phyloP scores from a whole-genome alignment of 1,140 invertebrate species.

The Neodiprion lecontei region DNA sequence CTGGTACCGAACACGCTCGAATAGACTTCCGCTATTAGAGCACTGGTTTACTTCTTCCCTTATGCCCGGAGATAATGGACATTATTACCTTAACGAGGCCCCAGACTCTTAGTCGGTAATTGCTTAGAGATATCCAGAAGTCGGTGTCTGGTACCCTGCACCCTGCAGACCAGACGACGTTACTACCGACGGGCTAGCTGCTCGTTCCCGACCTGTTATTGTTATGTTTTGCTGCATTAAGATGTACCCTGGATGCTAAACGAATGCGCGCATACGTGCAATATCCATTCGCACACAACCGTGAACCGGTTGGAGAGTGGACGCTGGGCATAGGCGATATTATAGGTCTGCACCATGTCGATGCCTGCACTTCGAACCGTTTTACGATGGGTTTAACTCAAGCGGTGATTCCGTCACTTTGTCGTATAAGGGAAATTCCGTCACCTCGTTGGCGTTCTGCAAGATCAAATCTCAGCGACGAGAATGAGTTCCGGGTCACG shows the following conservation, averaged over 20 bases:
- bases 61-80: conserved; percentile 55
- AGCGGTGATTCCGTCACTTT: too few relatives aligned
- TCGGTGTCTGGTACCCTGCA: conserved; percentile 33
- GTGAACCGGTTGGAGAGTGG: too few relatives aligned
- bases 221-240: conserved; percentile 60
- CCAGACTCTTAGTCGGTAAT: conserved; percentile 58
- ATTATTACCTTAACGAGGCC: conserved; percentile 60
- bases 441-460: too few relatives aligned
- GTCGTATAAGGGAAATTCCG: too few relatives aligned
- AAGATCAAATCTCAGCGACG: too few relatives aligned
- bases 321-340: too few relatives aligned
- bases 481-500: too few relatives aligned
- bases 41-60: conserved; percentile 55
- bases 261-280: too few relatives aligned
- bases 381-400: too few relatives aligned
- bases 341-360: too few relatives aligned
- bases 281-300: too few relatives aligned
- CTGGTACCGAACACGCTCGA: background rate
- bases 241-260: conserved; percentile 50
- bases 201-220: conserved; percentile 54
- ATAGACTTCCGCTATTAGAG: conserved; percentile 26
- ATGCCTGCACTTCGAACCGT: too few relatives aligned
- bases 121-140: conserved; percentile 56
- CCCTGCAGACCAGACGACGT: conserved; percentile 45
- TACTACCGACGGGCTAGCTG: conserved; percentile 52